These are phyloP conservation scores for Himalopsyche tibetana DNA, from an alignment of 2,888 invertebrate genomes.

Conservation along the genomic window DNA sequence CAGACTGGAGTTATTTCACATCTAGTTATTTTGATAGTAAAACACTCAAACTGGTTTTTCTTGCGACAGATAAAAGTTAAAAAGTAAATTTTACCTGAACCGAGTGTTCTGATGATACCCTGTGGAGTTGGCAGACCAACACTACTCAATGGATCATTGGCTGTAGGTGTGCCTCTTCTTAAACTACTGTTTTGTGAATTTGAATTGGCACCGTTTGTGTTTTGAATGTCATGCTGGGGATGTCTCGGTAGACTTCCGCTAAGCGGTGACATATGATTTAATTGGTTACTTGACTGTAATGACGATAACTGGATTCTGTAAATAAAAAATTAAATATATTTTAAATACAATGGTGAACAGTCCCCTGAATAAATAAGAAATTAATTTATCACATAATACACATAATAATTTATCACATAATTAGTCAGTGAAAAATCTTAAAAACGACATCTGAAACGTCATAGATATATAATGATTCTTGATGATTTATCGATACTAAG, in stretches of 20 bases:
- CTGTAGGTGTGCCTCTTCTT: conserved; percentile 47
- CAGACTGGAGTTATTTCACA: no score
- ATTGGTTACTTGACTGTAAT: conserved; percentile 63
- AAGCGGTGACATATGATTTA: conserved; percentile 44
- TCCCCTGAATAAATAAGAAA: no score
- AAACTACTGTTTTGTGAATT: conserved; percentile 30
- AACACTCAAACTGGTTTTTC: no score
- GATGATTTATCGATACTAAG: no score
- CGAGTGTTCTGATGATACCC: conserved; percentile 13
- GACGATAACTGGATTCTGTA: conserved; percentile 57
- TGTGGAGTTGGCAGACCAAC: conserved; percentile 51
- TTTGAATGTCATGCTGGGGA: conserved; percentile 36
- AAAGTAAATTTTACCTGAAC: conserved; percentile 42
- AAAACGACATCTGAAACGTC: no score
- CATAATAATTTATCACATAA: no score
- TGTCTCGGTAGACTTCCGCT: not conserved
- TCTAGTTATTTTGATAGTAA: no score
- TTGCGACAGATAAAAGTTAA: not conserved
- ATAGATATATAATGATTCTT: no score
- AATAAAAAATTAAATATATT: not conserved
- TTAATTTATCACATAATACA: no score
- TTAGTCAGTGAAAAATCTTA: no score
- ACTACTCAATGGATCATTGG: conserved; percentile 50
- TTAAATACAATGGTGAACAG: no score
- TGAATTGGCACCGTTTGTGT: conserved; percentile 33